Conservation (phyloP, 2,113 vertebrate genomes). For the Neolamprologus cancellatus region DNA sequence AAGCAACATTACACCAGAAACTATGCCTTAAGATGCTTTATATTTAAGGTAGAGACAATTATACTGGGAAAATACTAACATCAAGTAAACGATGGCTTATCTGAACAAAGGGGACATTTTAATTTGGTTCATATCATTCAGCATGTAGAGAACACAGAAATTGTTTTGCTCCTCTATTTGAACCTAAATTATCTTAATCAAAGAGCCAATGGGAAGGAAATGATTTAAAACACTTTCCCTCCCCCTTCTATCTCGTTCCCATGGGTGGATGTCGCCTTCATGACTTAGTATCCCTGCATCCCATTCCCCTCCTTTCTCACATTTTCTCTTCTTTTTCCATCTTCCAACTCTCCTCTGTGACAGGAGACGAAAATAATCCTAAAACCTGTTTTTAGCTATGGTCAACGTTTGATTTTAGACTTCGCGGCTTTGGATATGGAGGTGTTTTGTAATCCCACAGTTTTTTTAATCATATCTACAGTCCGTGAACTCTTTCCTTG, state of each 20-base stretch:
- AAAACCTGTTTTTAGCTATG: not conserved
- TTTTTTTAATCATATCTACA: not conserved
- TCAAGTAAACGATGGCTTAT: not conserved
- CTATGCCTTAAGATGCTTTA: not conserved
- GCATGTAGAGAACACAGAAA: not conserved
- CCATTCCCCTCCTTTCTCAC: not conserved
- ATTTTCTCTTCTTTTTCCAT: not conserved
- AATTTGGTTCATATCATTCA: not conserved
- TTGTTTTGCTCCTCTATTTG: not conserved
- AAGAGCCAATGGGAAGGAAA: not conserved
- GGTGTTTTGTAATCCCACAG: not conserved
- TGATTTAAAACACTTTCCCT: not conserved
- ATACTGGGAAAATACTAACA: not conserved
- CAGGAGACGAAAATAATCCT: not conserved
- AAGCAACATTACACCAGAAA: not conserved
- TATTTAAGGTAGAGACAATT: not conserved
- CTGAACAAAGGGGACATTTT: not conserved
- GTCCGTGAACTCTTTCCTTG: not conserved
- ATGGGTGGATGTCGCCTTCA: slow-evolving; percentile 20
- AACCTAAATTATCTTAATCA: not conserved
- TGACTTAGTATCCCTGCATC: slow-evolving; percentile 12
- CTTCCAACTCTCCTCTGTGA: not conserved
- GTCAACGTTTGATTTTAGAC: not conserved
- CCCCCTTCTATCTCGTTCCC: slow-evolving; percentile 8
- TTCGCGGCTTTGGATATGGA: not conserved